These are phyloP conservation scores for Spizaetus ornatus DNA, from an alignment of 2,113 vertebrate species.

Conservation along the genomic window DNA sequence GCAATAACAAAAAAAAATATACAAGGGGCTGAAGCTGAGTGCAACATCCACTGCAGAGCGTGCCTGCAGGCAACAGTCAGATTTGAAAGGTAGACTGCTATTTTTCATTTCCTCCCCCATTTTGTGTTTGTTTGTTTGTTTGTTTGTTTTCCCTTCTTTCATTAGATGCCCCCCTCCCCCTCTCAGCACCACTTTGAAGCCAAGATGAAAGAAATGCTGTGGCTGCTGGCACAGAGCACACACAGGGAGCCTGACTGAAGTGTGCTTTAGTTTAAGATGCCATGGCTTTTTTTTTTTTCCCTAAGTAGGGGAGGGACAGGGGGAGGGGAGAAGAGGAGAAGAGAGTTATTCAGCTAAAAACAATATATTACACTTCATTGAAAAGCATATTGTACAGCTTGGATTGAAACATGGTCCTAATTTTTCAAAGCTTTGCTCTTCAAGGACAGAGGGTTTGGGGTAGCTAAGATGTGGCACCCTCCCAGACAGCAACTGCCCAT, in stretches of 20 bases:
- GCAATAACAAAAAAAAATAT: slow-evolving; percentile 59
- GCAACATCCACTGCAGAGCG: neutral
- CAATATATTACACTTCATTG: slow-evolving; percentile 65
- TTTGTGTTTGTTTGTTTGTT: slow-evolving; percentile 58
- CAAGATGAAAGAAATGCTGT: slow-evolving; percentile 77
- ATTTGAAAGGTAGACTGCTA: slow-evolving; percentile 42
- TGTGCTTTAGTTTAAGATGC: slow-evolving; percentile 83
- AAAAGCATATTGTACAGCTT: slow-evolving; percentile 62
- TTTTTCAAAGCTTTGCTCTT: slow-evolving; percentile 74
- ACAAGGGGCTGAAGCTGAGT: slow-evolving; percentile 38
- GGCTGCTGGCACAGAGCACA: slow-evolving; percentile 75
- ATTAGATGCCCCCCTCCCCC: slow-evolving; percentile 66
- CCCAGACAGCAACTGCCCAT: slow-evolving; percentile 53
- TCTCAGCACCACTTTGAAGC: slow-evolving; percentile 75
- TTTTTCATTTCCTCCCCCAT: slow-evolving; percentile 41
- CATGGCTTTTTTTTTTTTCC: slow-evolving; percentile 4
- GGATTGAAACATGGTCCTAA: slow-evolving; percentile 69
- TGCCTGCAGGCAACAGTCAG: slow-evolving; percentile 38
- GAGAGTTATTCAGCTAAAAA: slow-evolving; percentile 69
- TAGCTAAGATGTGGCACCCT: slow-evolving; percentile 67
- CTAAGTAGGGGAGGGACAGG: neutral
- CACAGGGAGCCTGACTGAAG: slow-evolving; percentile 65
- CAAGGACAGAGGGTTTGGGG: slow-evolving; percentile 56
- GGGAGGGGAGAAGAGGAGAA: slow-evolving; percentile 32
- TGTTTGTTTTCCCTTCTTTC: slow-evolving; percentile 75